These are phyloP conservation scores for Haliclystus octoradiatus DNA, from an alignment of 30 jellyfish, hydroid and myxozoan species.

Conservation along the genomic window DNA sequence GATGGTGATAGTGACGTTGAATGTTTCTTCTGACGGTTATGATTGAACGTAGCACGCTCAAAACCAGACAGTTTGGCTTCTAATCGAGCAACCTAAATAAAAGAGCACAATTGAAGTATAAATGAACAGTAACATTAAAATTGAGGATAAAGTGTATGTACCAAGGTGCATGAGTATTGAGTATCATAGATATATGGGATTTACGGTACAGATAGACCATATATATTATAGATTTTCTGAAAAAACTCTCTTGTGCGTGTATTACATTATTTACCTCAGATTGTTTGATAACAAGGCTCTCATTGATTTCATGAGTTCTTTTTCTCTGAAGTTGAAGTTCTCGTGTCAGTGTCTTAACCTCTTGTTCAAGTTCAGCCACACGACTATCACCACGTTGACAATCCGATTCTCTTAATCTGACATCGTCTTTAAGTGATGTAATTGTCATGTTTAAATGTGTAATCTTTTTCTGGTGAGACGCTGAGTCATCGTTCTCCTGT, in stretches of 20 bases:
- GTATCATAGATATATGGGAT: no score
- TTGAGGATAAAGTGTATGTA: no score
- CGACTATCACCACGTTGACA: conserved; percentile 35
- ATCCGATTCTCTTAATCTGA: conserved; percentile 27
- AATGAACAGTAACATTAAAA: no score
- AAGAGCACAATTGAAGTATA: not conserved
- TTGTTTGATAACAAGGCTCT: conserved; percentile 48
- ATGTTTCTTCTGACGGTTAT: not conserved
- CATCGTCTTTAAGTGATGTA: not conserved
- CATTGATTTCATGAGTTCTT: conserved; percentile 39
- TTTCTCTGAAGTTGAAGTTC: conserved; percentile 44
- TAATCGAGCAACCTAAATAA: conserved; percentile 43
- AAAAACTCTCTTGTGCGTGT: not conserved
- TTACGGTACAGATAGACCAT: no score
- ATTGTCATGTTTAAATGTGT: not conserved
- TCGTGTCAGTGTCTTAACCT: conserved; percentile 7
- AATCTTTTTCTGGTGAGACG: not conserved
- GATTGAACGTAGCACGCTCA: conserved; percentile 43
- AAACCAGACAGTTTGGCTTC: conserved; percentile 66
- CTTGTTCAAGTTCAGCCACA: conserved; percentile 48
- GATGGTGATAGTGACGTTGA: conserved; percentile 3
- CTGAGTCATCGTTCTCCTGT: not conserved
- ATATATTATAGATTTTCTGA: not conserved
- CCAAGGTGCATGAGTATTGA: no score
- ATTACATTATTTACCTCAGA: conserved; percentile 54